Percentiles rank a stretch among this genome's conserved stretches.
Evolutionary conservation across 2,797 vertebrate species (phyloP).

Genomic region (Phrynocephalus vlangalii): DNA sequence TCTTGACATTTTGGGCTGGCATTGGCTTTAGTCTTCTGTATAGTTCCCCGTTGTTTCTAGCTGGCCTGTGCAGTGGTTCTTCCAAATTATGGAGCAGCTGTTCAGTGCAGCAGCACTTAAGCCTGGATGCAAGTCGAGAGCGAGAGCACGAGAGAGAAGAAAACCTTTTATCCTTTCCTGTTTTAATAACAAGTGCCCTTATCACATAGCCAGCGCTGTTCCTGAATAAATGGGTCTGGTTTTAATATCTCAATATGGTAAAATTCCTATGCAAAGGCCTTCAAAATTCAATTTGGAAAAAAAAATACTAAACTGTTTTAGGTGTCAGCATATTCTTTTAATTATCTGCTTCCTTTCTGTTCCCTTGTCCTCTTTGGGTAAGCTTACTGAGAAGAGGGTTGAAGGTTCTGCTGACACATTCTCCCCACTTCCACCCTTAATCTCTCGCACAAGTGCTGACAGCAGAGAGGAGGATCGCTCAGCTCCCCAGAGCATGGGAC

Average conservation of each 20-base stretch:
- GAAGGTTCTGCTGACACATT: slow-evolving; percentile 53
- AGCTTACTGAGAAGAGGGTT: slow-evolving; percentile 52
- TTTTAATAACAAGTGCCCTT: slow-evolving; percentile 57
- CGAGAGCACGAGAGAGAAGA: too few species aligned
- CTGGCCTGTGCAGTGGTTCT: background rate
- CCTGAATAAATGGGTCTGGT: slow-evolving; percentile 48
- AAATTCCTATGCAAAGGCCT: slow-evolving; percentile 50
- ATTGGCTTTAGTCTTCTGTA: background rate
- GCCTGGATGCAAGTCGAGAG: background rate
- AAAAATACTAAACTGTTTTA: slow-evolving; percentile 54
- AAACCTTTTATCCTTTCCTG: slow-evolving; percentile 53
- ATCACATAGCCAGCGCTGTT: slow-evolving; percentile 30
- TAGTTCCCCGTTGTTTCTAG: background rate
- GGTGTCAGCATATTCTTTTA: slow-evolving; percentile 66
- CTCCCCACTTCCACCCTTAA: slow-evolving; percentile 31
- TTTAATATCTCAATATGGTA: slow-evolving; percentile 66
- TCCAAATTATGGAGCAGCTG: slow-evolving; percentile 16
- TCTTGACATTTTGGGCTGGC: background rate
- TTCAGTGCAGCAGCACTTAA: background rate
- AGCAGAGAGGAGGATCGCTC: slow-evolving; percentile 50
- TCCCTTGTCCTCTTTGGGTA: slow-evolving; percentile 46
- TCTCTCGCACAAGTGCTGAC: slow-evolving; percentile 46
- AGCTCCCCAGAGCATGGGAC: slow-evolving; percentile 48
- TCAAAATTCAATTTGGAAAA: slow-evolving; percentile 63
- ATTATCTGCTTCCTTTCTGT: slow-evolving; percentile 54